Conservation (phyloP, 2,113 vertebrate species). For the Thomomys bottae region DNA sequence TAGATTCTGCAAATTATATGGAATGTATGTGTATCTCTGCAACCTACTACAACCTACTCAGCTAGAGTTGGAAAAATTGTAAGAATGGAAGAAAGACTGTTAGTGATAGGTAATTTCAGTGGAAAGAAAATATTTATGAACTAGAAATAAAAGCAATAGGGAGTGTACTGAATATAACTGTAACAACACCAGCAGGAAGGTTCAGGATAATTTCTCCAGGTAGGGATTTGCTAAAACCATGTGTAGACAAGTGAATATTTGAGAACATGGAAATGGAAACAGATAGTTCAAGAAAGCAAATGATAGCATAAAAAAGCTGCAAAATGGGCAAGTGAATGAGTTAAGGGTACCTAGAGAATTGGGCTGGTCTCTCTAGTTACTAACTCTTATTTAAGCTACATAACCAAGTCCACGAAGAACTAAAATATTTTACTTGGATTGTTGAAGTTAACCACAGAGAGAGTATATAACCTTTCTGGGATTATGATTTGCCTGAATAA, state of each 20-base stretch:
- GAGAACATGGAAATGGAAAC: neutral
- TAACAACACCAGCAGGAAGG: neutral
- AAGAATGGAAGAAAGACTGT: neutral
- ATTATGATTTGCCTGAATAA: conserved; percentile 62
- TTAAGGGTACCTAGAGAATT: conserved; percentile 16
- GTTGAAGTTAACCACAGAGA: conserved; percentile 55
- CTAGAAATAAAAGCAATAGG: neutral
- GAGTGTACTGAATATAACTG: neutral
- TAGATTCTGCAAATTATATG: neutral
- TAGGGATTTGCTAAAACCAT: neutral
- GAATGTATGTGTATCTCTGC: neutral
- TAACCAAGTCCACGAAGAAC: neutral
- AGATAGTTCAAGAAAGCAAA: neutral
- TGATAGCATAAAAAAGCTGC: neutral
- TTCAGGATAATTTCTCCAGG: neutral
- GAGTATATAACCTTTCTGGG: conserved; percentile 60
- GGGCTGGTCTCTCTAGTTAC: conserved; percentile 19
- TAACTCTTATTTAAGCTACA: neutral
- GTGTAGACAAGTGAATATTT: neutral
- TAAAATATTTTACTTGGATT: conserved; percentile 63
- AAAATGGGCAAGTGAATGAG: neutral
- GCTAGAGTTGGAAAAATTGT: neutral
- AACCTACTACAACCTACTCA: neutral
- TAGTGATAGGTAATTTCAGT: neutral
- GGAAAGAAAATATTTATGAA: neutral